phyloP scores from a whole-genome alignment of 2,888 invertebrate species.

The Apotomis turbidana region DNA sequence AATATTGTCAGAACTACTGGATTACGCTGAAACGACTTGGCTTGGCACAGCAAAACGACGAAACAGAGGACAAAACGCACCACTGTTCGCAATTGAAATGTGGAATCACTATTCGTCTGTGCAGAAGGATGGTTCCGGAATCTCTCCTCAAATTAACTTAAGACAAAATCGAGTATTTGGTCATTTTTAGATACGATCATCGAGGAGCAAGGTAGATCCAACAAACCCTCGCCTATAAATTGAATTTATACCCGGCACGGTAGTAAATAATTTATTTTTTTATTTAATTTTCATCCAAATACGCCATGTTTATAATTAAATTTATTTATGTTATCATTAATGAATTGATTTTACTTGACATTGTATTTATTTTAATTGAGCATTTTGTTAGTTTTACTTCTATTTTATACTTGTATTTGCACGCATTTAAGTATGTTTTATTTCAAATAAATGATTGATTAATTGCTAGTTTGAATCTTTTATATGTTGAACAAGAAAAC shows the following conservation, averaged over 20 bases:
- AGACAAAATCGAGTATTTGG: neutral
- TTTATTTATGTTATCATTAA: too few relatives aligned
- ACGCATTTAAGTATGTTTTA: too few relatives aligned
- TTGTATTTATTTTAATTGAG: too few relatives aligned
- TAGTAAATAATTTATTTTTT: neutral
- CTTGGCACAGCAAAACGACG: neutral
- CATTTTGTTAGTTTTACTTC: too few relatives aligned
- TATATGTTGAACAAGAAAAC: too few relatives aligned
- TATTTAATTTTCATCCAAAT: too few relatives aligned
- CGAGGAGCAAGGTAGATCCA: neutral
- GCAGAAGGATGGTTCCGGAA: neutral
- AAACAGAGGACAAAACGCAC: neutral
- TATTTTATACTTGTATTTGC: too few relatives aligned
- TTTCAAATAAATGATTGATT: too few relatives aligned
- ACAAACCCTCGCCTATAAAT: neutral
- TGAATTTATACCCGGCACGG: neutral
- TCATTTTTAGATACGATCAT: neutral
- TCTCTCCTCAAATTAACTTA: neutral
- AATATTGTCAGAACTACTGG: neutral
- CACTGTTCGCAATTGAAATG: neutral
- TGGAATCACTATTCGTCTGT: conserved; percentile 5
- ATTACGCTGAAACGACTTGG: conserved; percentile 2
- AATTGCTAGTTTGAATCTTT: too few relatives aligned
- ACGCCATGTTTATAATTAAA: too few relatives aligned
- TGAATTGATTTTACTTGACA: too few relatives aligned